Evolutionary conservation across 2,113 vertebrate species (phyloP).

Genomic region (Lichenostomus cassidix): DNA sequence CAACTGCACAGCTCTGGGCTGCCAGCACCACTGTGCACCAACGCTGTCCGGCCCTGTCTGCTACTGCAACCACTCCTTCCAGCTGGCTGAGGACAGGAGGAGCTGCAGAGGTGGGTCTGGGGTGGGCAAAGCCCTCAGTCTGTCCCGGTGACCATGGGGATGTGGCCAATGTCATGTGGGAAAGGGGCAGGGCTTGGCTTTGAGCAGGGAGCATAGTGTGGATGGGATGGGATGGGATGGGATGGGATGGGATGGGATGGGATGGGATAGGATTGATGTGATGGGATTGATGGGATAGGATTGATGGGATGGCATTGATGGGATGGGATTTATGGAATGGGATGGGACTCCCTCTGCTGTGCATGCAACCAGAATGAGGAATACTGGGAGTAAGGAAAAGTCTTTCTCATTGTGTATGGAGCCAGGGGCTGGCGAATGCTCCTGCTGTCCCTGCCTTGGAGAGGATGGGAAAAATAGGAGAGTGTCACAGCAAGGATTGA

Average conservation of each 20-base stretch:
- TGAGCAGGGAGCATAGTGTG: fast-evolving
- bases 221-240: not conserved
- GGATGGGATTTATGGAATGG: fast-evolving
- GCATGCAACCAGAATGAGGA: not conserved
- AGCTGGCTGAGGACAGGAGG: slow-evolving; percentile 85
- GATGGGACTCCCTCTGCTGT: fast-evolving
- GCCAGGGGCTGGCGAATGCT: fast-evolving
- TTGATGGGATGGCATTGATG: too few relatives aligned
- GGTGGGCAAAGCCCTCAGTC: fast-evolving
- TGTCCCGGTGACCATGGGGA: fast-evolving
- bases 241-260: not conserved
- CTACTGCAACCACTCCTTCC: slow-evolving; percentile 88
- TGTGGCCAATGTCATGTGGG: fast-evolving
- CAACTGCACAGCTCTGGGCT: slow-evolving; percentile 81
- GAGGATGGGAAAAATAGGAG: not conserved
- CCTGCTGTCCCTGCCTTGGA: fast-evolving
- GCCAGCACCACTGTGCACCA: slow-evolving; percentile 86
- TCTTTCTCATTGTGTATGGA: fast-evolving
- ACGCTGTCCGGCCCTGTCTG: slow-evolving; percentile 83
- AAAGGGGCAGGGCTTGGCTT: not conserved
- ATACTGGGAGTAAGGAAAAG: not conserved
- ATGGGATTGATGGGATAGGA: not conserved
- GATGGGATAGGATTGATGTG: too few relatives aligned
- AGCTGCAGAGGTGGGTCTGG: slow-evolving; percentile 86
- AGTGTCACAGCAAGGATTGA: not conserved